Percentiles rank a stretch among this genome's conserved stretches.
Conservation (phyloP, 2,797 vertebrate genomes). For the Anolis apletophallus region DNA sequence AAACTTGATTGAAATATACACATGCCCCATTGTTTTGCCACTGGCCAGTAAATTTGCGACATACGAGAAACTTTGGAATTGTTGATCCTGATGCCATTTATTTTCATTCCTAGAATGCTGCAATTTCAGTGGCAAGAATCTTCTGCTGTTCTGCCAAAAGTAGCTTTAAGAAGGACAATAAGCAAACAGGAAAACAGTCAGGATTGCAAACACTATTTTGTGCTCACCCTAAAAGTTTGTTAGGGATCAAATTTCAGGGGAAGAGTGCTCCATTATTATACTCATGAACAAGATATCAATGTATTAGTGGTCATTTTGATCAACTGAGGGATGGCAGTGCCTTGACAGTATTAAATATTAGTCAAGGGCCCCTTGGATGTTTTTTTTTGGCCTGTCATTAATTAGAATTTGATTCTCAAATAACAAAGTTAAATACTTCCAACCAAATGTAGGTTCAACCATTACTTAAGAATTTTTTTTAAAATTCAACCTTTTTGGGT, state of each 20-base stretch:
- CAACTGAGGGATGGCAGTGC: neutral
- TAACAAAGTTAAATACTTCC: neutral
- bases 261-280: neutral
- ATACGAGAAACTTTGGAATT: neutral
- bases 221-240: no score
- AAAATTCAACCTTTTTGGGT: slow-evolving; percentile 18
- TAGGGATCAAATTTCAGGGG: no score
- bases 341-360: neutral
- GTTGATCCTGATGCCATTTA: no score
- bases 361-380: neutral
- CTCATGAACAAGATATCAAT: neutral
- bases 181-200: neutral
- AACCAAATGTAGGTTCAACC: neutral
- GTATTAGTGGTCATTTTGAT: neutral
- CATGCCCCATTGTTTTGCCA: neutral
- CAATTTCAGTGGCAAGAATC: neutral
- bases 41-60: no score
- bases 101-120: neutral
- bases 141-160: neutral
- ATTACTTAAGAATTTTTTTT: slow-evolving; percentile 7
- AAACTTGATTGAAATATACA: no score
- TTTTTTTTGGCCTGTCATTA: neutral
- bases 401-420: neutral
- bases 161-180: neutral
- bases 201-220: no score